Evolutionary conservation across 2,888 invertebrate genomes (phyloP), one percentile per base, ranked within the genome.

Genomic region (Epistrophe grossulariae): DNA sequence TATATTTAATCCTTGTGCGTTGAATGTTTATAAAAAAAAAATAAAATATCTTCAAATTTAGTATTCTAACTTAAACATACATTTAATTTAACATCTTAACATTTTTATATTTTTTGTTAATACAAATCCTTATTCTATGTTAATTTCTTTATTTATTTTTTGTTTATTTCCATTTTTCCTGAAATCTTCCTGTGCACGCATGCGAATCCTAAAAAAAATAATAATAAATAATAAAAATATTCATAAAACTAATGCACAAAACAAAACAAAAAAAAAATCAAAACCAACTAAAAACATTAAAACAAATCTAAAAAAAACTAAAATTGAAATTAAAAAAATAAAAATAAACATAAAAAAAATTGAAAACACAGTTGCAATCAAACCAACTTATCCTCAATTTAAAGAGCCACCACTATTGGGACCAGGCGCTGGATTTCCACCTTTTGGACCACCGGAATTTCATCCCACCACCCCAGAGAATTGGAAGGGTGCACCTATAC

Each of bases 321-420:
- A 24, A 52, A 48, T 17, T 77, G 72, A 71, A 76, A 62, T 57
- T 50, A 17, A 52, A 72, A 66, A 80, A 88, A 82, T n/a, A n/a
- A n/a, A n/a, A n/a, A n/a, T n/a, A n/a, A n/a, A n/a, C n/a, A n/a
- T n/a, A 82, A 83, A 80, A 80, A 70, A 71, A 88, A 71, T 66
- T 57, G 73, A 71, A 88, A 48, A 48, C 10, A 87, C 88, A 91
- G 91, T 91, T 88, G 90, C 90, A 88, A 89, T 91, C 88, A 91
- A 90, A 89, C 89, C 89, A 88, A 89, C 90, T 89, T 82, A 92
- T 92, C 91, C 90, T 92, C 91, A 91, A 91, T 92, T 93, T 92
- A 91, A 92, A 93, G 93, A 93, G 90, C 93, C 93, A 89, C 92
- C 93, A 89, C 91, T 93, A 87, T 89, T 93, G 91, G 93, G 93